Percentiles rank a stretch among this genome's conserved stretches.
phyloP scores from a whole-genome alignment of 2,888 invertebrate genomes.

The Galerucella nymphaeae region DNA sequence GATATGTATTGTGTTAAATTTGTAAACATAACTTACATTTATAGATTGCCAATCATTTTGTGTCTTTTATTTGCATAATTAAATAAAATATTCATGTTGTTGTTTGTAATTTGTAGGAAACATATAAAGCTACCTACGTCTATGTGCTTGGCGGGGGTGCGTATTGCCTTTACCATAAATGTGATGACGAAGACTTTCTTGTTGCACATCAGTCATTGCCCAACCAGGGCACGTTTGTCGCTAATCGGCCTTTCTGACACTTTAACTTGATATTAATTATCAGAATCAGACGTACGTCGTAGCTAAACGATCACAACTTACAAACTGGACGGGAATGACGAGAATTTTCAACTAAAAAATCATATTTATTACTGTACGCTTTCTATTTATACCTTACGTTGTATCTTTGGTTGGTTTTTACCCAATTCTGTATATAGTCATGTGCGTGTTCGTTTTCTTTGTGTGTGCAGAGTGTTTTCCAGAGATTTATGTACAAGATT shows the following conservation, averaged over 20 bases:
- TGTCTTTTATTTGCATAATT: not conserved
- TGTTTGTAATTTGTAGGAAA: not conserved
- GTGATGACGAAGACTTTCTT: conserved; percentile 41
- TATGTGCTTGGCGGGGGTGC: conserved; percentile 43
- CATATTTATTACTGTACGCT: conserved; percentile 10
- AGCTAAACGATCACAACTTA: conserved; percentile 11
- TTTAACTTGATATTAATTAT: conserved; percentile 42
- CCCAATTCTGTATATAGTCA: conserved; percentile 14
- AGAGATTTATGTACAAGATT: not conserved
- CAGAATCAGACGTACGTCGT: conserved; percentile 36
- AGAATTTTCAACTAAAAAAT: conserved; percentile 19
- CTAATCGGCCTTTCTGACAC: conserved; percentile 49
- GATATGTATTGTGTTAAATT: too few relatives aligned
- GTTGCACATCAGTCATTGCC: conserved; percentile 41
- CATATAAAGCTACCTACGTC: not conserved
- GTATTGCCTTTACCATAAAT: conserved; percentile 39
- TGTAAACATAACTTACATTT: too few relatives aligned
- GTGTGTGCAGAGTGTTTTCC: not conserved
- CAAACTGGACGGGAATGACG: conserved; percentile 18
- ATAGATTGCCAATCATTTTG: too few relatives aligned
- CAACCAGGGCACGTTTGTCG: conserved; percentile 47
- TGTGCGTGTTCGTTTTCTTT: conserved; percentile 9
- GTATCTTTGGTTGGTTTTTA: conserved; percentile 7
- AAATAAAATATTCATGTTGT: not conserved
- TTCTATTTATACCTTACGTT: conserved; percentile 6